Evolutionary conservation across 2,888 invertebrate genomes (phyloP).

Genomic region (Temnothorax rugatulus): DNA sequence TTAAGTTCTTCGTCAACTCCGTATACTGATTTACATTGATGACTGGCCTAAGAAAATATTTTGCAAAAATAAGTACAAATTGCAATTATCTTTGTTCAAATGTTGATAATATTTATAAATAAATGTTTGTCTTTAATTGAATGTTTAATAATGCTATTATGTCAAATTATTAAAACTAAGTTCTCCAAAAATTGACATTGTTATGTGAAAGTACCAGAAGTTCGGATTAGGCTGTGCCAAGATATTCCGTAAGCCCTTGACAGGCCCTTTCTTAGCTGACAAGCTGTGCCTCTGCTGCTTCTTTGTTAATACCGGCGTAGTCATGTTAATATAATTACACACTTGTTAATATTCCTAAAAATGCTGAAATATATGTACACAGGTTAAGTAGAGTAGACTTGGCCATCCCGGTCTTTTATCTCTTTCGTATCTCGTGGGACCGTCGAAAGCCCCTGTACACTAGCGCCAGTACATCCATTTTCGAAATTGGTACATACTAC

Average conservation of each 20-base stretch:
- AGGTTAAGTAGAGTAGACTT: too few species aligned
- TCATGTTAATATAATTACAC: conserved; percentile 50
- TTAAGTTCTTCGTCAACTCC: conserved; percentile 71
- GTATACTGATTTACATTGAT: conserved; percentile 69
- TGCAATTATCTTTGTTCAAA: neutral
- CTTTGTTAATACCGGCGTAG: conserved; percentile 75
- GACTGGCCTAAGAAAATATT: conserved; percentile 78
- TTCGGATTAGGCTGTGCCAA: conserved; percentile 78
- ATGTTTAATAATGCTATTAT: neutral
- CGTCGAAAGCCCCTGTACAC: too few species aligned
- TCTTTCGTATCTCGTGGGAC: too few species aligned
- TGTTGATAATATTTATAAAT: conserved; percentile 1
- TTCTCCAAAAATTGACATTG: neutral
- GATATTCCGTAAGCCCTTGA: conserved; percentile 81
- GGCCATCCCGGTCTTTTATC: too few species aligned
- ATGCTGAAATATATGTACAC: neutral
- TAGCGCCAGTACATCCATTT: too few species aligned
- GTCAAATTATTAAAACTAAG: neutral
- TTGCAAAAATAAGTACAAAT: conserved; percentile 13
- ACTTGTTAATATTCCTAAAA: neutral
- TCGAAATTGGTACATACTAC: too few species aligned
- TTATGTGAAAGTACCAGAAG: conserved; percentile 74
- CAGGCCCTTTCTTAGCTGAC: conserved; percentile 78
- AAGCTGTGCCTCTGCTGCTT: conserved; percentile 77
- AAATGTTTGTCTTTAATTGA: neutral